Percentiles rank a stretch among this genome's conserved stretches.
Evolutionary conservation across 2,113 vertebrate species (phyloP).

Genomic region (Pyrgilauda ruficollis): DNA sequence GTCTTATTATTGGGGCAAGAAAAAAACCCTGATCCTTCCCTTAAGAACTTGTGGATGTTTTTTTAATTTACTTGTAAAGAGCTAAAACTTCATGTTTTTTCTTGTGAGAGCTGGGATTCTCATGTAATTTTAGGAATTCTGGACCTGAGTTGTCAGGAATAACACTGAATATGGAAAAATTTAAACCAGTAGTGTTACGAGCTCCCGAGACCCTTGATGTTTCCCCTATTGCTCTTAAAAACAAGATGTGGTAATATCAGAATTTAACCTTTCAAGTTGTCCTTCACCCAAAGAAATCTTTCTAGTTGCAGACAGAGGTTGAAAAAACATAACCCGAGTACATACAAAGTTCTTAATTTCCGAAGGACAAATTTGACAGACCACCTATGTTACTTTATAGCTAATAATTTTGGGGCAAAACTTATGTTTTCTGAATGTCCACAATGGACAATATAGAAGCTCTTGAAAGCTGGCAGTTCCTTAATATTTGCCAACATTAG

Average conservation of each 20-base stretch:
- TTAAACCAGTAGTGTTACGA: neutral
- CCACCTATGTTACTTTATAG: neutral
- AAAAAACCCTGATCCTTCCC: neutral
- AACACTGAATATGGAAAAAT: neutral
- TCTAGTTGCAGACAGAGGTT: neutral
- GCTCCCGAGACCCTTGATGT: neutral
- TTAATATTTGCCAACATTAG: neutral
- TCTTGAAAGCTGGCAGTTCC: neutral
- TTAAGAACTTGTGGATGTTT: neutral
- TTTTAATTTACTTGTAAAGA: neutral
- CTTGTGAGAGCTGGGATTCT: neutral
- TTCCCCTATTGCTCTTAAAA: slow-evolving; percentile 1
- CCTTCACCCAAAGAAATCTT: neutral
- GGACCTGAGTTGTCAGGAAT: neutral
- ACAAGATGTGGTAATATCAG: neutral
- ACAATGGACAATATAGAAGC: neutral
- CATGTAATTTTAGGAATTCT: neutral
- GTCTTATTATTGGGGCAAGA: neutral
- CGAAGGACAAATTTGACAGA: neutral
- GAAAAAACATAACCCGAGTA: neutral
- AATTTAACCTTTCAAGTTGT: neutral
- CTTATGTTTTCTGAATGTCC: neutral
- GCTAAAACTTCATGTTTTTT: neutral
- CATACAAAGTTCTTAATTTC: neutral
- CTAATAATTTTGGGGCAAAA: neutral